Base-by-base conservation (phyloP, 2,113 vertebrate genomes). In the Pavo muticus region DNA sequence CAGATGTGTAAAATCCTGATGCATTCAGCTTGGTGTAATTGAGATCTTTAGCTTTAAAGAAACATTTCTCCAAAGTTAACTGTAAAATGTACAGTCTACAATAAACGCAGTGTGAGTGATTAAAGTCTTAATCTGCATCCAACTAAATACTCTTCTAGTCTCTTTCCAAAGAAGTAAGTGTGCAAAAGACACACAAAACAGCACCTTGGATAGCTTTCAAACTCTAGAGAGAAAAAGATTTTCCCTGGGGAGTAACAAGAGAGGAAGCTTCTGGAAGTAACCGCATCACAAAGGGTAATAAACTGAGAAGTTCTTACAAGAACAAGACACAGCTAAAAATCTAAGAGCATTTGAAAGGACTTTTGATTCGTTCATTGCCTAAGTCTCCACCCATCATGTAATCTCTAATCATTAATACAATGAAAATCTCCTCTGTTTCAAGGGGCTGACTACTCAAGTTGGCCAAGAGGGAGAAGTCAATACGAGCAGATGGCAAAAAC, bases 401-500 rank as follows among this genome's bases (percentile, higher is more conserved):
- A 88, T 72, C 40, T 35, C 72, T 86, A 90, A 78, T 77, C 68
- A 86, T 79, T 79, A 91, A 94, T 91, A 48, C 30, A 87, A 88
- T 73, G 45, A 91, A 87, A 91, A 93, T 63, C 29, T 42, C 37
- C 44, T 80, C 44, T 82, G 17, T 73, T 78, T 88, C 70, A 13
- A 90, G 93, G 39, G 95, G 45, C 21, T 88, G 88, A 78, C 87
- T 81, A 40, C n/a, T 94, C 44, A 56, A 72, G 40, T 87, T 91
- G 70, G 72, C 81, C 90, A 69, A 91, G 74, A 75, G 63, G 57
- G 63, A 87, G 42, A 96, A 92, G 21, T 64, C 8, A 0, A 81
- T 90, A 72, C 3, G 67, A 95, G 91, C 80, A 96, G 95, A 94
- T 56, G 3, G 59, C 71, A 88, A 92, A 96, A 97, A 80, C 93